Evolutionary conservation across 2,888 invertebrate genomes (phyloP).

Genomic region (Autographa gamma): DNA sequence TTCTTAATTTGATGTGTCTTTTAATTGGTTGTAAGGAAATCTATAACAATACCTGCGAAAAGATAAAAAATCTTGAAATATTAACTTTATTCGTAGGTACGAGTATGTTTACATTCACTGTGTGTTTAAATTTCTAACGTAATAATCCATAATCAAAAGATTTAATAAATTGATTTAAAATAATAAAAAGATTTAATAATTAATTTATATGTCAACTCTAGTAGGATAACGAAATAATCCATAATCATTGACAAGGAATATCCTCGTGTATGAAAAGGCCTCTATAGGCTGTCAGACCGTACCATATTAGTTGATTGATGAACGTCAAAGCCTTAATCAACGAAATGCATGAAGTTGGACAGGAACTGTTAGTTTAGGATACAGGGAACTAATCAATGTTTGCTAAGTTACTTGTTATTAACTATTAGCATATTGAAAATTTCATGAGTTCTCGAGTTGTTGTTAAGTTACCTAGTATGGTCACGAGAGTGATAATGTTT

Average conservation of each 20-base stretch:
- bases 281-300: not conserved
- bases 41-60: too few relatives aligned
- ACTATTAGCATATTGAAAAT: slow-evolving; percentile 35
- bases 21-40: too few relatives aligned
- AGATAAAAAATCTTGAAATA: too few relatives aligned
- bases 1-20: too few relatives aligned
- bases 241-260: not conserved
- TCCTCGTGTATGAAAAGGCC: not conserved
- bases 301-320: slow-evolving; percentile 48
- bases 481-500: not conserved
- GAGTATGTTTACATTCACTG: too few relatives aligned
- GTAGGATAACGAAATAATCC: too few relatives aligned
- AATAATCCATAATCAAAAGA: too few relatives aligned
- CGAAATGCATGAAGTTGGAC: slow-evolving; percentile 29
- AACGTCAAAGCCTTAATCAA: slow-evolving; percentile 35
- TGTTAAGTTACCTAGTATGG: slow-evolving; percentile 23
- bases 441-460: slow-evolving; percentile 23
- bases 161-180: too few relatives aligned
- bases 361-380: slow-evolving; percentile 50
- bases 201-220: too few relatives aligned
- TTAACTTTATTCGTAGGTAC: too few relatives aligned
- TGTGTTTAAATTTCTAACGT: too few relatives aligned
- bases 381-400: slow-evolving; percentile 46
- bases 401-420: slow-evolving; percentile 33
- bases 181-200: too few relatives aligned